Percentiles rank a stretch among this genome's conserved stretches.
Evolutionary conservation across 2,113 vertebrate genomes (phyloP).

Genomic region (Pao palembangensis): DNA sequence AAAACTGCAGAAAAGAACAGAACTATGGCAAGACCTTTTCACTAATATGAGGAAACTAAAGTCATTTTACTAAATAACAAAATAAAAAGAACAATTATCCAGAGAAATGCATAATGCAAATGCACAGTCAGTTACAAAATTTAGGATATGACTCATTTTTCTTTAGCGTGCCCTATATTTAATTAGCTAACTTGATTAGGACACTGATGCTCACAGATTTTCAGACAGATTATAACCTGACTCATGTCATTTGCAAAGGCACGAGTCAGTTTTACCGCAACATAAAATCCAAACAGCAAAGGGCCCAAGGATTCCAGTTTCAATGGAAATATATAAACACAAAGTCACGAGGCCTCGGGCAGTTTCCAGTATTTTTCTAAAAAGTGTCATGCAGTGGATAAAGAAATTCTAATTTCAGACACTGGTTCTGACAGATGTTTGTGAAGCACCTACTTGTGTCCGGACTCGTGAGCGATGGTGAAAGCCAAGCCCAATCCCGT

Average conservation of each 20-base stretch:
- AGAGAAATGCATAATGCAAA: neutral
- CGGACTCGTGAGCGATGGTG: slow-evolving; percentile 97
- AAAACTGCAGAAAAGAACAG: slow-evolving; percentile 75
- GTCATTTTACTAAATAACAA: neutral
- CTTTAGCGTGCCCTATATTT: slow-evolving; percentile 12
- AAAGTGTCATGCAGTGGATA: slow-evolving; percentile 17
- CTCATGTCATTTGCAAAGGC: neutral
- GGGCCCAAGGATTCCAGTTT: slow-evolving; percentile 40
- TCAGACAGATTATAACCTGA: slow-evolving; percentile 25
- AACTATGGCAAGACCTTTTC: neutral
- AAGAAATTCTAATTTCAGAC: neutral
- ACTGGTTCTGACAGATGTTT: neutral
- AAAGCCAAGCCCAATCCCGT: slow-evolving; percentile 95
- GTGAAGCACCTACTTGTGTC: slow-evolving; percentile 88
- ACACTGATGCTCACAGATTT: slow-evolving; percentile 5
- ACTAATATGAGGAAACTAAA: neutral
- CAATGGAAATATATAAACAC: slow-evolving; percentile 57
- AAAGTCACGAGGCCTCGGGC: slow-evolving; percentile 15
- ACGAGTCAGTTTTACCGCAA: slow-evolving; percentile 14
- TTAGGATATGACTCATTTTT: slow-evolving; percentile 16
- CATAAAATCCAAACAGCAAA: slow-evolving; percentile 34
- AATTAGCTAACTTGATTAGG: slow-evolving; percentile 7
- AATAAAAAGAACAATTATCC: neutral
- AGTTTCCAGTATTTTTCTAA: slow-evolving; percentile 35
- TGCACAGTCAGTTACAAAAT: slow-evolving; percentile 16